Base-by-base conservation (phyloP, 2,888 invertebrate genomes). In the Hyppa rectilinea region DNA sequence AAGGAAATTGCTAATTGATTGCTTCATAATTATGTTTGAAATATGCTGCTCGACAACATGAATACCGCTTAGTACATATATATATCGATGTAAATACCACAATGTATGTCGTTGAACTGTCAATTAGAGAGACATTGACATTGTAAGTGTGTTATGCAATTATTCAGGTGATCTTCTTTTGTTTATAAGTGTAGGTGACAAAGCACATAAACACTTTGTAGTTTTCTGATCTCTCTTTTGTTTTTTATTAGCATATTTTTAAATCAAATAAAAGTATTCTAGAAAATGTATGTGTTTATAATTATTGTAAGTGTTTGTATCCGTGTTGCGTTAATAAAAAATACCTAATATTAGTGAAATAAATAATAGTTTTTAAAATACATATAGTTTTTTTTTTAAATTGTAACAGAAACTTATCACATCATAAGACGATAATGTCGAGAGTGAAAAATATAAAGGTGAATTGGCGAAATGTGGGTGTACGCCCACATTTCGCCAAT, bases 191-290 rank as follows among this genome's bases (percentile, higher is more conserved):
- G 52, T 20, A 7, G 9, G 29, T 20, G 17, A 2, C 4, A 26
- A 14, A 26, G 50, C 26, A 7, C 17, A 29, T 50, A 20, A 1
- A 10, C 4, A 10, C 10, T 20, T 10, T 29, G 5, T 20, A 12
- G 31, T 14, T 53, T n/a, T 23, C 34, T 38, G 56, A 38, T 38
- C 23, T 36, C 23, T 23, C 3, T 23, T 36, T 56, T 56, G 17
- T 14, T 53, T n/a, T n/a, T 7, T 34, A 4, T 14, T 3, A 17
- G 10, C 38, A 26, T 26, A 0, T 40, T 26, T 5, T 23, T 14
- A 53, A 43, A 36, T 23, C 17, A 68, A 45, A 67, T 5, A 36
- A 68, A 68, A 52, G n/a, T 68, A 38, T 69, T 68, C 45, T 14
- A 26, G 3, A 10, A 12, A 0, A 14, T 34, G 23, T 40, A 34